A percentile compares a stretch with the other conserved stretches of the same genome.
Evolutionary conservation across 2,113 vertebrate genomes (phyloP).

Genomic region (Caranx melampygus): DNA sequence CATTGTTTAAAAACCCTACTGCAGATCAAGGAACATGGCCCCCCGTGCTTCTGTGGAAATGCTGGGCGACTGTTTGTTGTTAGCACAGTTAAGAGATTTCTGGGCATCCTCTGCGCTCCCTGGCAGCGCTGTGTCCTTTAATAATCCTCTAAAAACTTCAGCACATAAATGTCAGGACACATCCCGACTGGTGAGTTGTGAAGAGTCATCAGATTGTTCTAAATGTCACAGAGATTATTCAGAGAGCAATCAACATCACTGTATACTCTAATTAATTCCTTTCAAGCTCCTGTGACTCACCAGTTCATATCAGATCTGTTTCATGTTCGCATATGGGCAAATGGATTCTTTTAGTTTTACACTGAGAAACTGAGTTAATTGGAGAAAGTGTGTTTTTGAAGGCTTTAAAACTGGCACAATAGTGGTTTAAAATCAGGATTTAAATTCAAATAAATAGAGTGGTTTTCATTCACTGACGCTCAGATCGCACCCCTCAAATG

Average conservation of each 20-base stretch:
- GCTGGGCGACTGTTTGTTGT: neutral
- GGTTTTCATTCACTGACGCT: no score
- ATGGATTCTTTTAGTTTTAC: neutral
- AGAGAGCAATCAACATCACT: slow-evolving; percentile 37
- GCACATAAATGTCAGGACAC: slow-evolving; percentile 61
- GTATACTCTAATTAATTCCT: slow-evolving; percentile 8
- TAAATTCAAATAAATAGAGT: no score
- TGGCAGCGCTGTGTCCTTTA: slow-evolving; percentile 30
- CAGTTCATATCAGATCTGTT: neutral
- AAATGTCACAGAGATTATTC: slow-evolving; percentile 68
- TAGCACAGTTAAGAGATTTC: neutral
- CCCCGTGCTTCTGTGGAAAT: neutral
- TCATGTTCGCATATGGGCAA: neutral
- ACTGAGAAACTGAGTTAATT: neutral
- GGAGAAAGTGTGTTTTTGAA: neutral
- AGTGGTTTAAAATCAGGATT: no score
- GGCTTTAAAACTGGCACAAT: no score
- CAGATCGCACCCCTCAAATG: no score
- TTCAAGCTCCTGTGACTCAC: slow-evolving; percentile 18
- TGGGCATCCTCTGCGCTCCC: neutral
- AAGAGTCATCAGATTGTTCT: slow-evolving; percentile 45
- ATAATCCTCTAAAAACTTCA: slow-evolving; percentile 46
- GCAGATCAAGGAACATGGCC: slow-evolving; percentile 6
- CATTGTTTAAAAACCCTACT: neutral
- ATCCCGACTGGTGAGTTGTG: slow-evolving; percentile 28